These are phyloP conservation scores for Palythoa heliodiscus DNA, from an alignment of 92 coral and sea anemone genomes.

Conservation along the genomic window DNA sequence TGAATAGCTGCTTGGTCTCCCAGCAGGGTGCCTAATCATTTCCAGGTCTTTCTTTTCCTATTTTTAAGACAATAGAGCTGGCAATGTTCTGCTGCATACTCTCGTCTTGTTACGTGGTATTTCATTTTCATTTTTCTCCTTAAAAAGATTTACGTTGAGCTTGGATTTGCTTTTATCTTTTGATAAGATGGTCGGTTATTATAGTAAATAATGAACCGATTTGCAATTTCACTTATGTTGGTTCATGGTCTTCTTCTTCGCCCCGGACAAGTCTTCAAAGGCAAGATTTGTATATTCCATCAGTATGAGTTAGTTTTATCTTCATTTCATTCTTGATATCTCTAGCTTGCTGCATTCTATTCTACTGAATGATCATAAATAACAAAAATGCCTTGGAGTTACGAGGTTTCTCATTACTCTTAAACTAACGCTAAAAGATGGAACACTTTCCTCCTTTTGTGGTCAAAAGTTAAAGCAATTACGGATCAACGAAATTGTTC, in stretches of 20 bases:
- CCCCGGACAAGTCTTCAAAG: constrained; percentile 34
- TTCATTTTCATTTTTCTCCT: not conserved
- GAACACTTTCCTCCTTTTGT: not conserved
- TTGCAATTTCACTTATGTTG: constrained; percentile 18
- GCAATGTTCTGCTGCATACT: constrained; percentile 22
- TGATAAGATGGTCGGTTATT: not conserved
- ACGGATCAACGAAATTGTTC: not conserved
- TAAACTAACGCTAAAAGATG: not conserved
- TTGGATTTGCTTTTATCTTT: not conserved
- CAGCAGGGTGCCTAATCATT: constrained; percentile 9
- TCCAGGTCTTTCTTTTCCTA: not conserved
- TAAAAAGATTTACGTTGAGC: not conserved
- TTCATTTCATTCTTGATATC: not conserved
- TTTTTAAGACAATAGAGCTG: constrained; percentile 1
- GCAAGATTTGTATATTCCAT: constrained; percentile 16
- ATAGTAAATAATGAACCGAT: constrained; percentile 23
- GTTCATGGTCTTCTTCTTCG: constrained; percentile 21
- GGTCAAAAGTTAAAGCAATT: not conserved
- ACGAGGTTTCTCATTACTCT: not conserved
- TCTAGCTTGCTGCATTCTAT: not conserved
- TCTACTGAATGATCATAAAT: not conserved
- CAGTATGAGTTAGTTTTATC: not conserved
- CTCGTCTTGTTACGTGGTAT: not conserved
- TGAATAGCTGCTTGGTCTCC: not conserved
- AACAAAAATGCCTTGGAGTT: not conserved